Conservation (phyloP, 92 coral and sea anemone species). For the Palythoa heliodiscus region DNA sequence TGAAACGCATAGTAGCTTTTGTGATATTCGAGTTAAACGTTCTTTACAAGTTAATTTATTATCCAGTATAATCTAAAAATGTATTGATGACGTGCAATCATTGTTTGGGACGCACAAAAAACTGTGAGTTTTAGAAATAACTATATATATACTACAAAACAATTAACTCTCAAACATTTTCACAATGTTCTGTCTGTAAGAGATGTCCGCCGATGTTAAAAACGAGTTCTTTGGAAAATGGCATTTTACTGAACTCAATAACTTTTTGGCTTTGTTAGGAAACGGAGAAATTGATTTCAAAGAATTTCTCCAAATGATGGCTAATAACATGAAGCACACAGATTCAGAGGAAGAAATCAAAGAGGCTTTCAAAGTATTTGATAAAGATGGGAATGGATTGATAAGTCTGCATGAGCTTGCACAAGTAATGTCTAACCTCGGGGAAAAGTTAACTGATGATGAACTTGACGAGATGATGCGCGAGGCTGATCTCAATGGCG, state of each 20-base stretch:
- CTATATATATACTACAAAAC: too few relatives aligned
- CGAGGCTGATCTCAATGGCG: slow-evolving; percentile 92
- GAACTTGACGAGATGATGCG: slow-evolving; percentile 92
- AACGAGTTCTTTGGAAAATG: too few relatives aligned
- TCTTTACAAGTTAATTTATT: too few relatives aligned
- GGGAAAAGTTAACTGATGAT: slow-evolving; percentile 88
- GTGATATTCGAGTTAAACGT: too few relatives aligned
- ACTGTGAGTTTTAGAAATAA: too few relatives aligned
- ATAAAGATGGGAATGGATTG: slow-evolving; percentile 81
- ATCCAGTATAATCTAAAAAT: too few relatives aligned
- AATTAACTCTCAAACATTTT: too few relatives aligned
- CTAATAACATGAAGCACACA: slow-evolving; percentile 70
- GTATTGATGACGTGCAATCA: too few relatives aligned
- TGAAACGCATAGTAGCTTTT: too few relatives aligned
- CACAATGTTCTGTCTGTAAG: too few relatives aligned
- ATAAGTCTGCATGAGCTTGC: slow-evolving; percentile 84
- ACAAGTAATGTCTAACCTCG: slow-evolving; percentile 83
- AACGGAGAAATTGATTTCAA: slow-evolving; percentile 92
- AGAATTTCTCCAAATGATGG: slow-evolving; percentile 89
- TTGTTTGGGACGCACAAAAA: too few relatives aligned
- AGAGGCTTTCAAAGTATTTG: slow-evolving; percentile 90
- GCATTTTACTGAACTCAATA: neutral
- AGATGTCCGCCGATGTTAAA: too few relatives aligned
- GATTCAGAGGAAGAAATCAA: slow-evolving; percentile 86
- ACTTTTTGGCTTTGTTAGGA: slow-evolving; percentile 45